These are phyloP conservation scores for Saturnia japonica DNA, from an alignment of 2,888 invertebrate species.

Conservation along the genomic window DNA sequence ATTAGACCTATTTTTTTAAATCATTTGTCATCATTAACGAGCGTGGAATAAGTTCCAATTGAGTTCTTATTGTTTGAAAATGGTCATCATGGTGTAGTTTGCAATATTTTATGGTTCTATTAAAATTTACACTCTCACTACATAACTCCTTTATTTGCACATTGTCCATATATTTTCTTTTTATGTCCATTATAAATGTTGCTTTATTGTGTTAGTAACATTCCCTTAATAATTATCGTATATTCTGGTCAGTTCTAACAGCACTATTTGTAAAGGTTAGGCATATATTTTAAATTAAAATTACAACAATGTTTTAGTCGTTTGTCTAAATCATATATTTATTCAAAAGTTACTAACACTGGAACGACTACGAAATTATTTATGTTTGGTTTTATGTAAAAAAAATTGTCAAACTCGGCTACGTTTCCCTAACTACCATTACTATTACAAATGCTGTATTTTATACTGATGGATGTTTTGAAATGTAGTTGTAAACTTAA, in stretches of 20 bases:
- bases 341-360: not conserved
- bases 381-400: not conserved
- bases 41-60: slow-evolving; percentile 42
- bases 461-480: not conserved
- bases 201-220: slow-evolving; percentile 38
- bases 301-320: slow-evolving; percentile 14
- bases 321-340: slow-evolving; percentile 14
- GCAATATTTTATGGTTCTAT: slow-evolving; percentile 28
- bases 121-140: slow-evolving; percentile 19
- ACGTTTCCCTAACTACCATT: not conserved
- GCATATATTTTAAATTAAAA: slow-evolving; percentile 20
- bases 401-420: not conserved
- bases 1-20: slow-evolving; percentile 66
- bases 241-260: slow-evolving; percentile 38
- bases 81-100: slow-evolving; percentile 39
- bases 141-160: slow-evolving; percentile 36
- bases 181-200: slow-evolving; percentile 32
- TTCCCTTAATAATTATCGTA: slow-evolving; percentile 47
- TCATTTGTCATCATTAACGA: slow-evolving; percentile 70
- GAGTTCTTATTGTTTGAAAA: slow-evolving; percentile 46
- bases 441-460: not conserved
- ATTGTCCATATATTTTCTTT: slow-evolving; percentile 37
- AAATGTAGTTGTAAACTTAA: not conserved
- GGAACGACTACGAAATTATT: not conserved
- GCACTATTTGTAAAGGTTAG: slow-evolving; percentile 49